Percentiles rank a stretch among this genome's conserved stretches.
Conservation (phyloP, 2,113 vertebrate genomes). For the Arenaria interpres region DNA sequence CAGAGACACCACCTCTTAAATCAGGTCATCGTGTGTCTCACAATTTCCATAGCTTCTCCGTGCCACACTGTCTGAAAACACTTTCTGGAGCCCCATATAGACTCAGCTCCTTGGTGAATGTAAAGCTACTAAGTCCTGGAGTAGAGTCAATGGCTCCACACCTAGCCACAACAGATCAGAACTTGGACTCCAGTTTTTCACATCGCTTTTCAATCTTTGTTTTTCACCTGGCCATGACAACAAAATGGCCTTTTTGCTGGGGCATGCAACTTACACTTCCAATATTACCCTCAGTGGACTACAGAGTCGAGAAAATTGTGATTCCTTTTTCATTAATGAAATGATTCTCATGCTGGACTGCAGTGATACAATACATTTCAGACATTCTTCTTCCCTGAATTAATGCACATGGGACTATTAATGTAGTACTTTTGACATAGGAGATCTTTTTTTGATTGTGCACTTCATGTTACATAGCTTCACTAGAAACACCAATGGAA, state of each 20-base stretch:
- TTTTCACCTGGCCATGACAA: background rate
- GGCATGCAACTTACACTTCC: background rate
- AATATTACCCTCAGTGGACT: background rate
- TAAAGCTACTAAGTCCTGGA: background rate
- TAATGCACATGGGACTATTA: conserved; percentile 26
- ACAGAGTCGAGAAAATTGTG: background rate
- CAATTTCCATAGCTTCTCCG: background rate
- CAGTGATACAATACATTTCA: conserved; percentile 22
- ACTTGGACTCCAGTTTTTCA: background rate
- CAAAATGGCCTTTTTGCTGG: background rate
- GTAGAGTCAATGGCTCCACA: background rate
- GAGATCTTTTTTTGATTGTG: background rate
- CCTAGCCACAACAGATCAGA: background rate
- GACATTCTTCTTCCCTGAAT: conserved; percentile 46
- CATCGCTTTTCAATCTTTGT: background rate
- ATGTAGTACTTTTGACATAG: conserved; percentile 2
- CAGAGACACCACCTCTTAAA: background rate
- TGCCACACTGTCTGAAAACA: background rate
- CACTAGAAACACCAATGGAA: background rate
- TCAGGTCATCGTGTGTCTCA: background rate
- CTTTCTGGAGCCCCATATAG: background rate
- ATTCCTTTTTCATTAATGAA: background rate
- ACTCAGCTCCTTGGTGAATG: background rate
- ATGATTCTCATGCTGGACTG: background rate
- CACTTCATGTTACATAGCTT: background rate